Evolutionary conservation across 2,888 invertebrate species (phyloP), one percentile per base, ranked within the genome.

Genomic region (Rugalucina vietnamica): DNA sequence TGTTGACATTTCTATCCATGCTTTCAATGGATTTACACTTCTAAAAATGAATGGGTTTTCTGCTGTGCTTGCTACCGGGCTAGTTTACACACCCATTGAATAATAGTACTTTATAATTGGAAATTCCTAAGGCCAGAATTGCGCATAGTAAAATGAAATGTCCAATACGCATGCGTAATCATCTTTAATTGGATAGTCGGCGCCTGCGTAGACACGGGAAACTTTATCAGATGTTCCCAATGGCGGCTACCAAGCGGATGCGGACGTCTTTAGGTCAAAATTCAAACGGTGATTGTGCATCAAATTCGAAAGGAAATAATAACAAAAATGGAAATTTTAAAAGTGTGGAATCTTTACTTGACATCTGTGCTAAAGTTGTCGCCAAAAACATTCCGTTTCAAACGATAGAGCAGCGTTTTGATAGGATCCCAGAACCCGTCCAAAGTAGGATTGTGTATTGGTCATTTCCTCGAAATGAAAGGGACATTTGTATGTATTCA

Each of bases 401-500:
- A 95, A 96, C 97, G 92, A 97, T 98, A 94, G 98, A 98, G 95
- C 97, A 97, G 95, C 96, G 97, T 90, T 97, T 97, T 95, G 97
- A 97, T 95, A 96, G 97, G 93, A 97, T 98, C 95, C 98, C 98
- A 90, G 98, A 98, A 95, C 97, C 97, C 90, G 97, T 98, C 95
- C 98, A 98, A 95, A 96, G 97, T 91, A 96, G 97, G 94, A 97
- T 98, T 95, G 97, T 98, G 94, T 98, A 96, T 96, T 98, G 97
- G 97, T 97, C 97, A 89, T 98, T 98, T 96, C 98, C 98, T 91
- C 96, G 97, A 93, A 97, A 97, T 95, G 98, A 98, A 95, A 96
- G 97, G 94, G 97, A 97, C 96, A 97, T 98, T 95, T 97, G 97
- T 95, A 97, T 98, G 97, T 98, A 98, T 96, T 97, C 97, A 92